phyloP scores from a whole-genome alignment of 92 coral and sea anemone genomes.

The Palythoa caribaeorum region DNA sequence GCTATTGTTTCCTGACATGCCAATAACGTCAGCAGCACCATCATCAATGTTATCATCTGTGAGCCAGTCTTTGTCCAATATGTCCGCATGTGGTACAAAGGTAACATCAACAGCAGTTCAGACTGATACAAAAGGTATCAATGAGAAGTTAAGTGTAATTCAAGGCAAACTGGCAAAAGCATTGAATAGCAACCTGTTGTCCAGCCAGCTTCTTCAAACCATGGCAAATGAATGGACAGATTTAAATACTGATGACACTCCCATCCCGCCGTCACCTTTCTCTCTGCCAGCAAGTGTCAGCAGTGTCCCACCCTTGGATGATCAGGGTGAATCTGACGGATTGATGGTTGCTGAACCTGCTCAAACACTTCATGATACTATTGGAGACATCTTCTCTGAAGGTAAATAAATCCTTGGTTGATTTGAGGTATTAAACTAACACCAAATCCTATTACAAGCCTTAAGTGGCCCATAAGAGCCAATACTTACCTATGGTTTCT shows the following conservation, averaged over 20 bases:
- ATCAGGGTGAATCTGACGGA: constrained; percentile 73
- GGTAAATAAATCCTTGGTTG: constrained; percentile 31
- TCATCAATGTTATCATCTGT: constrained; percentile 78
- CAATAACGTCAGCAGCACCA: constrained; percentile 73
- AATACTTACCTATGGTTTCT: no score
- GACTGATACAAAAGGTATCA: constrained; percentile 84
- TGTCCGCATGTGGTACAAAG: constrained; percentile 64
- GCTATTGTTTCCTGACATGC: constrained; percentile 76
- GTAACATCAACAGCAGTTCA: constrained; percentile 90
- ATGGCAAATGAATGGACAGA: constrained; percentile 59
- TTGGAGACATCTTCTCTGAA: constrained; percentile 88
- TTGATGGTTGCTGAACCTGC: constrained; percentile 96
- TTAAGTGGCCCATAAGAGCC: not conserved
- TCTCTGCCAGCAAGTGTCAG: constrained; percentile 64
- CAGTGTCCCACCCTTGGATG: constrained; percentile 64
- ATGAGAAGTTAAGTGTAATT: constrained; percentile 85
- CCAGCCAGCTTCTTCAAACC: constrained; percentile 49
- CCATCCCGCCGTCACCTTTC: constrained; percentile 86
- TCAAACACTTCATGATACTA: constrained; percentile 92
- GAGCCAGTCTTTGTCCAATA: constrained; percentile 80
- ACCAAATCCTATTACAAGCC: no score
- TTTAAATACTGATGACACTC: constrained; percentile 77
- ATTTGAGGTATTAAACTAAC: not conserved
- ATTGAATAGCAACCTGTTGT: constrained; percentile 49
- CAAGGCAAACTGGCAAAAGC: constrained; percentile 90